Evolutionary conservation across 2,113 vertebrate species (phyloP).

Genomic region (Sinocyclocheilus grahami): DNA sequence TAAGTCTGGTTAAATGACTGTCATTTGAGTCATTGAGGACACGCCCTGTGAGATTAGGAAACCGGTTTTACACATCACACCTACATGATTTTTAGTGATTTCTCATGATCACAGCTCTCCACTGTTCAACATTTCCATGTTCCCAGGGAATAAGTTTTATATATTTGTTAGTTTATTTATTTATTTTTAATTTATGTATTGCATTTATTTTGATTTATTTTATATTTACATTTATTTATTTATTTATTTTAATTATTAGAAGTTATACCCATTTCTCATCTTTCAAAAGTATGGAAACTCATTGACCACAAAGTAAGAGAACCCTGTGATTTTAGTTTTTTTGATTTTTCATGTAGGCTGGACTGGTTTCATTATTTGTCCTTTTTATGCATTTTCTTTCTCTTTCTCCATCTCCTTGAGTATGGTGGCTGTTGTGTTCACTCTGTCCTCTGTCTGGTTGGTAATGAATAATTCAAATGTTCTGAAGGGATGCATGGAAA

Average conservation of each 20-base stretch:
- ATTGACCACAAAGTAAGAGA: background rate
- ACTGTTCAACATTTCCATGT: background rate
- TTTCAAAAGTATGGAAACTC: background rate
- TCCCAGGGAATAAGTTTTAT: too few species aligned
- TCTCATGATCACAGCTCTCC: background rate
- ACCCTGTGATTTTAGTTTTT: background rate
- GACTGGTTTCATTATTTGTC: background rate
- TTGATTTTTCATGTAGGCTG: background rate
- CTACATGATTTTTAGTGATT: background rate
- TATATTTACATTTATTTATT: too few species aligned
- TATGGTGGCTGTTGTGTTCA: constrained; percentile 72
- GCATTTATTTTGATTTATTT: too few species aligned
- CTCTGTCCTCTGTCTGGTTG: constrained; percentile 67
- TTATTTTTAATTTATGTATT: too few species aligned
- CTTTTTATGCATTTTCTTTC: constrained; percentile 27
- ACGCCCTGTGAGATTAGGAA: background rate
- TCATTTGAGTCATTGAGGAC: background rate
- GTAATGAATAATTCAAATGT: constrained; percentile 78
- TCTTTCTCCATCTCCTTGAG: constrained; percentile 78
- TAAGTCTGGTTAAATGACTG: background rate
- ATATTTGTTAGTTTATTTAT: too few species aligned
- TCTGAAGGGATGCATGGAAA: constrained; percentile 72
- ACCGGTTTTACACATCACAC: background rate
- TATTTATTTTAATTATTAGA: background rate
- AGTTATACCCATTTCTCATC: background rate